Base-by-base conservation (phyloP, 2,888 invertebrate genomes). In the Zaprionus obscuricornis region DNA sequence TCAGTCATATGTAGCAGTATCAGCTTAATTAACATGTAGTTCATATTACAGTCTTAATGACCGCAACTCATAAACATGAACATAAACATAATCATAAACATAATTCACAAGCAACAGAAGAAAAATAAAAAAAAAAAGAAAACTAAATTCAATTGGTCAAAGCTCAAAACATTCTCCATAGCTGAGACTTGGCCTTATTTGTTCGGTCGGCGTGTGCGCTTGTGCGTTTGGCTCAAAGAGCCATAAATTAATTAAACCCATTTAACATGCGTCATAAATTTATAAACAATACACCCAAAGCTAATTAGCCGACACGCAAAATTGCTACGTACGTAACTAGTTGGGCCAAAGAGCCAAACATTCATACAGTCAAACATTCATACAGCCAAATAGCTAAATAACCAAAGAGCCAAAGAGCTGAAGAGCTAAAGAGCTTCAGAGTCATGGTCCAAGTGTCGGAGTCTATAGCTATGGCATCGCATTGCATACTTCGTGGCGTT, bases 261-360 rank as follows among this genome's bases (percentile, higher is more conserved):
- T 81, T 81, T 81, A 86, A 86, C 85, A 86, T 84, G 85, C 85
- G 47, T 85, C 86, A 81, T 86, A 81, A 86, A 81, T 81, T 86
- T 81, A 86, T 84, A 81, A 86, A 81, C 85, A 81, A 74, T 86
- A 84, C 74, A 82, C 86, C 86, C 86, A 68, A 84, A 81, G 85
- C 81, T 86, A 86, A 81, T 81, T 81, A 81, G 86, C 71, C 77
- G 71, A 81, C 82, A 76, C 74, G 85, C n/a, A 85, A 81, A 81
- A 78, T 74, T 63, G 78, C 75, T 74, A 74, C 64, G 75, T 78
- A 60, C 72, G 63, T 52, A 65, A 43, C 59, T 16, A 31, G 16
- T 14, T 17, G n/a, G 47, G 62, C 54, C 50, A 58, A 58, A 68
- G 27, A 11, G n/a, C n/a, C n/a, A n/a, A n/a, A n/a, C n/a, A n/a